Evolutionary conservation across 2,797 vertebrate species (phyloP).

Genomic region (Tinamus major): DNA sequence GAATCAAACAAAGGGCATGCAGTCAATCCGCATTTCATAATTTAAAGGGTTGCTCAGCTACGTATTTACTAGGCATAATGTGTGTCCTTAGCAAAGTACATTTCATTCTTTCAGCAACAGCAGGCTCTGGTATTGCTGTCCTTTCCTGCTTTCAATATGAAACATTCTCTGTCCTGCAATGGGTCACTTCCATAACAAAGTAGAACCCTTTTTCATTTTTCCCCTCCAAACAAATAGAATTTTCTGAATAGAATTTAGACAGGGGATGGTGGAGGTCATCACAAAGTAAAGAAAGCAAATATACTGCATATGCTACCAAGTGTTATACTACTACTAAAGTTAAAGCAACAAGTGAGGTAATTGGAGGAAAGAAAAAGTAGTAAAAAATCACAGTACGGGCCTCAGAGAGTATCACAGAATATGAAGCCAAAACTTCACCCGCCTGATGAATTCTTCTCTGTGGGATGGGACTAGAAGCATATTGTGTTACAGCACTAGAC

Average conservation of each 20-base stretch:
- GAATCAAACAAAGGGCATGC: background rate
- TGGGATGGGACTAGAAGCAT: background rate
- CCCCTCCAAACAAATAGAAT: background rate
- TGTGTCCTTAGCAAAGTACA: background rate
- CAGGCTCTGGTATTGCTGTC: background rate
- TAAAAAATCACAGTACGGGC: background rate
- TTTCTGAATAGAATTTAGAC: too few species aligned
- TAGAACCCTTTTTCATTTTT: background rate
- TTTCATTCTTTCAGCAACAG: background rate
- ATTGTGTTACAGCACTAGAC: rapidly evolving
- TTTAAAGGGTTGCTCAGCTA: background rate
- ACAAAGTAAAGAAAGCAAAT: background rate
- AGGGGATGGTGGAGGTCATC: background rate
- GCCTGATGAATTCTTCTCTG: background rate
- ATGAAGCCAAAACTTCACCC: background rate
- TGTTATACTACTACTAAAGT: background rate
- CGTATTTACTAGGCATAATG: rapidly evolving
- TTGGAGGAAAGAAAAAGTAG: background rate
- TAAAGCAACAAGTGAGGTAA: background rate
- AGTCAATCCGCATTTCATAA: too few species aligned
- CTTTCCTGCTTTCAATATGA: background rate
- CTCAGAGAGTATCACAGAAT: background rate
- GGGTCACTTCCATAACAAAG: background rate
- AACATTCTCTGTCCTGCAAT: background rate
- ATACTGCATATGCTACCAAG: background rate